Evolutionary conservation across 1,140 invertebrate species (phyloP).

Genomic region (Neodiprion fabricii): DNA sequence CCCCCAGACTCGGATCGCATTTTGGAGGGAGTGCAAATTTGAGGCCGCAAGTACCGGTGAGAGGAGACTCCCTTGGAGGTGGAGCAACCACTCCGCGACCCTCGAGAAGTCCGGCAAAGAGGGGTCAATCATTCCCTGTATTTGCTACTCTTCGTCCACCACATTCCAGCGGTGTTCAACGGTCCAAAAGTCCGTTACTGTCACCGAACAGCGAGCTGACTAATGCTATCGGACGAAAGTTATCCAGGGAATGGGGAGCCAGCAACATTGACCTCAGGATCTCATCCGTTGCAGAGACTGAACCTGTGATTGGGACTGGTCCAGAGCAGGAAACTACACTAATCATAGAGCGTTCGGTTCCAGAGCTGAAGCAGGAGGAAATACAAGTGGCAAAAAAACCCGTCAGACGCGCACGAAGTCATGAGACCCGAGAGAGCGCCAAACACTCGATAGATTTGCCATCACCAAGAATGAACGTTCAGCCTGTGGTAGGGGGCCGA

Average conservation of each 20-base stretch:
- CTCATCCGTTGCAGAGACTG: slow-evolving; percentile 50
- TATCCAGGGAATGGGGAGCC: slow-evolving; percentile 57
- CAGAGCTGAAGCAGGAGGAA: slow-evolving; percentile 43
- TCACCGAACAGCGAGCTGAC: slow-evolving; percentile 57
- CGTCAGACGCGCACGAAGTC: slow-evolving; percentile 54
- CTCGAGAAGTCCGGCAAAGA: slow-evolving; percentile 55
- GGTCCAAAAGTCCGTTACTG: slow-evolving; percentile 50
- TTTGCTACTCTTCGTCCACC: slow-evolving; percentile 52
- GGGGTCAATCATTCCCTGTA: slow-evolving; percentile 58
- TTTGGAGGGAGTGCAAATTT: slow-evolving; percentile 53
- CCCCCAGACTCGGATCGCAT: slow-evolving; percentile 44
- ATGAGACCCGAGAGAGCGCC: slow-evolving; percentile 52
- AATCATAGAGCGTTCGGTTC: slow-evolving; percentile 32
- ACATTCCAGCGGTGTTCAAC: slow-evolving; percentile 36
- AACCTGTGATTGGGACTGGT: slow-evolving; percentile 39
- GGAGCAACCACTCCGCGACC: slow-evolving; percentile 47
- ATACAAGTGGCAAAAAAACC: slow-evolving; percentile 45
- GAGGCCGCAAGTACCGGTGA: slow-evolving; percentile 41
- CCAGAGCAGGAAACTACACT: slow-evolving; percentile 43
- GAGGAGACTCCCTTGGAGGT: slow-evolving; percentile 48
- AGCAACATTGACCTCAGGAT: slow-evolving; percentile 51
- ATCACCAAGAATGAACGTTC: slow-evolving; percentile 48
- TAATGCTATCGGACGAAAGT: slow-evolving; percentile 50
- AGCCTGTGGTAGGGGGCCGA: slow-evolving; percentile 52
- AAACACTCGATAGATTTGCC: slow-evolving; percentile 44